These are phyloP conservation scores for Conomelus anceps DNA, from an alignment of 2,888 invertebrate genomes.

Conservation along the genomic window DNA sequence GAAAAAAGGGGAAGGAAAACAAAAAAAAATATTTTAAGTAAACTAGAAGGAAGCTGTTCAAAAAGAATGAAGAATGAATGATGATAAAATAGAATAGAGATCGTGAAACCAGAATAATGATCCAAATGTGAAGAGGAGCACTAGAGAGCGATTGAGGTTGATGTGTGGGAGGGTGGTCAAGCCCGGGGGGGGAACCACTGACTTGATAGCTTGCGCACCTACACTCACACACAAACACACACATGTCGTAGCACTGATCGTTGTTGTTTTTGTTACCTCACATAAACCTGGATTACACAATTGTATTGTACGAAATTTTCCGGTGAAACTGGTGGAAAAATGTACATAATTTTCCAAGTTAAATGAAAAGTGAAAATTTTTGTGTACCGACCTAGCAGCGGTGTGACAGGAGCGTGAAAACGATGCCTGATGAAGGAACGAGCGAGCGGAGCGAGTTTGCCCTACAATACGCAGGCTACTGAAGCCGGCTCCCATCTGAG, in stretches of 20 bases:
- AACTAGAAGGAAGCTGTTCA: background rate
- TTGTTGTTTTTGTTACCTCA: too few species aligned
- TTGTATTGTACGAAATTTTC: too few species aligned
- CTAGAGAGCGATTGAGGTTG: background rate
- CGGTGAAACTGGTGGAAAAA: too few species aligned
- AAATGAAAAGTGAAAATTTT: background rate
- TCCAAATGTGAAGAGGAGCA: background rate
- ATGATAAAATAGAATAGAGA: background rate
- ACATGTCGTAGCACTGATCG: background rate
- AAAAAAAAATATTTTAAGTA: background rate
- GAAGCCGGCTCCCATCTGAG: too few species aligned
- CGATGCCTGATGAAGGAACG: background rate
- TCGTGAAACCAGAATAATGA: background rate
- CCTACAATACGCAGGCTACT: too few species aligned
- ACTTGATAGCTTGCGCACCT: background rate
- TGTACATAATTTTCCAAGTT: too few species aligned
- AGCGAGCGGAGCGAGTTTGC: too few species aligned
- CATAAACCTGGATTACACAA: too few species aligned
- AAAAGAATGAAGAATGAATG: background rate
- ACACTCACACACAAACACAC: background rate
- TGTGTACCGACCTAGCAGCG: background rate
- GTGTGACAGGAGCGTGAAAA: background rate
- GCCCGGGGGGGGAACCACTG: too few species aligned
- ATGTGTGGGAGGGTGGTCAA: background rate
- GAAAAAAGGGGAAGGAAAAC: background rate